Evolutionary conservation across 2,113 vertebrate genomes (phyloP), one percentile per base, ranked within the genome.

Genomic region (Corydoras maculifer): DNA sequence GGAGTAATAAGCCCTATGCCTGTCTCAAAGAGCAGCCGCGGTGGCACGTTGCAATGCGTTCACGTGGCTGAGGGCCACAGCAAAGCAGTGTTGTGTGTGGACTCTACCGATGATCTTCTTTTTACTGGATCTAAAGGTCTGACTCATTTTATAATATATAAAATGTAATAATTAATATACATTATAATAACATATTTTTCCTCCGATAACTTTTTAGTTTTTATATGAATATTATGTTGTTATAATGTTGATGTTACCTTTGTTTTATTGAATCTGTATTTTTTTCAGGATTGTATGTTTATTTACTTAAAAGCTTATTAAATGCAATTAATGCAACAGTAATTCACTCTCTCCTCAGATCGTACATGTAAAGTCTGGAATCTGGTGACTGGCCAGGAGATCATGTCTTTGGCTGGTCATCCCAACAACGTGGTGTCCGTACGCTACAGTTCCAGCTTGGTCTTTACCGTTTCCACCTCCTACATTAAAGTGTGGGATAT

Each of bases 401-500:
- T 99, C 77, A 98, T 98, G 96, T 95, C 95, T 66, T 83, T 91
- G 58, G 78, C 79, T 0, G 89, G 89, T 12, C 90, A 91, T 63
- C 89, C 88, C 65, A 97, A 95, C 87, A 98, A 97, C 7, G 94
- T 99, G 14, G 93, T 98, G 76, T 99, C 97, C 3, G 85, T 98
- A 62, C 97, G 94, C 79, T 99, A 98, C 77, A 95, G 96, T 86
- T 94, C 94, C 72, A 96, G 96, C 76, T 73, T 99, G 83, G 97
- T 99, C 72, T 99, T 98, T 88, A 96, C 95, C 3, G 90, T 96
- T 73, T 98, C 95, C 76, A 99, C 95, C 68, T 97, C 92, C 84
- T 94, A 94, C 78, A 92, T 99, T 88, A 98, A 98, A 82, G 95
- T 99, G 79, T 99, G 97, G 97, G 97, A 99, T 79, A 99, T 99